These are phyloP conservation scores for Bombus polaris DNA, from an alignment of 1,140 invertebrate species.

Conservation along the genomic window DNA sequence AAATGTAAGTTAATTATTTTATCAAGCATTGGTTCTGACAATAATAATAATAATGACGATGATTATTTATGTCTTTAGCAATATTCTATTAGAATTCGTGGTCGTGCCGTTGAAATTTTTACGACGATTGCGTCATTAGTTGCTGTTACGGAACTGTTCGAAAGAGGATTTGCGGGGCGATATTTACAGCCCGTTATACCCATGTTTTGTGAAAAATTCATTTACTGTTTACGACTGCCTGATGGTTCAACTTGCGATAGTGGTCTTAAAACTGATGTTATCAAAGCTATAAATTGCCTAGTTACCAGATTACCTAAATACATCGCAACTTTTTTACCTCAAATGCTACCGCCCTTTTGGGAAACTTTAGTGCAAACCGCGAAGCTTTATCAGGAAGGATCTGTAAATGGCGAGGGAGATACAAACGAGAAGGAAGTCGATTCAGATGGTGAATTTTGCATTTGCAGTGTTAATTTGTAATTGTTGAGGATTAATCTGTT, in stretches of 20 bases:
- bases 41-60: not conserved
- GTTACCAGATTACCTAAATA: slow-evolving; percentile 87
- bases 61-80: slow-evolving; percentile 76
- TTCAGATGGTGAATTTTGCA: slow-evolving; percentile 82
- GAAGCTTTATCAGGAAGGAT: slow-evolving; percentile 85
- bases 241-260: slow-evolving; percentile 86
- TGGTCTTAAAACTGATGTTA: slow-evolving; percentile 88
- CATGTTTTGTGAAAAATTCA: slow-evolving; percentile 88
- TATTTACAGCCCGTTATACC: slow-evolving; percentile 87
- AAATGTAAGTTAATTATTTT: slow-evolving; percentile 81
- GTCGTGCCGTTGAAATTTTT: slow-evolving; percentile 88
- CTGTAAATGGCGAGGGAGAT: slow-evolving; percentile 84
- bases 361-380: slow-evolving; percentile 88
- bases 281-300: slow-evolving; percentile 88
- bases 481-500: slow-evolving; percentile 7
- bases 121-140: slow-evolving; percentile 85
- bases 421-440: slow-evolving; percentile 80
- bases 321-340: slow-evolving; percentile 85
- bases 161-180: slow-evolving; percentile 84
- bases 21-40: not conserved
- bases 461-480: not conserved
- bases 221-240: slow-evolving; percentile 85
- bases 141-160: slow-evolving; percentile 83
- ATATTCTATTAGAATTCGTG: slow-evolving; percentile 85
- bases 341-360: slow-evolving; percentile 89